Base-by-base conservation (phyloP, 2,888 invertebrate genomes). In the Parnassius glacialis region DNA sequence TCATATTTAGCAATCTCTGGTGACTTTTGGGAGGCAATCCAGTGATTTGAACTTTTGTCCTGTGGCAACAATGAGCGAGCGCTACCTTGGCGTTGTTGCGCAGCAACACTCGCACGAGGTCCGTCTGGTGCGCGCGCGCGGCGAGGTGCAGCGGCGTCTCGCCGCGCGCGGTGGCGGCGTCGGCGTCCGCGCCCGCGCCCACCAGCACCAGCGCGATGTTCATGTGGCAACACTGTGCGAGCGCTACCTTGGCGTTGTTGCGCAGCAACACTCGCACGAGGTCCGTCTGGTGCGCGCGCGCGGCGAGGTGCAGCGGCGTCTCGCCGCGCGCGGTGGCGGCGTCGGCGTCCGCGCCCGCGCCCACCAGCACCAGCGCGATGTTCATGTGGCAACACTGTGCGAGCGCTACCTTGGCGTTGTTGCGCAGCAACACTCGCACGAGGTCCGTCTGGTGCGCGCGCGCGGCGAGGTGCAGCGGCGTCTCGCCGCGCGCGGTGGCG, bases 381-480 rank as follows among this genome's bases (percentile, higher is more conserved):
- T 99, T 98, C 97, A 99, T 98, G 87, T n/a, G n/a, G n/a, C n/a
- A n/a, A n/a, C n/a, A n/a, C n/a, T n/a, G n/a, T n/a, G n/a, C n/a
- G n/a, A n/a, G n/a, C n/a, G n/a, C n/a, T n/a, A 48, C 57, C 85
- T 96, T 95, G 10, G 99, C 98, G 60, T 97, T 97, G 80, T 99
- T 98, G 75, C 99, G 93, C 56, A 99, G 93, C 74, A 99, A 93
- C 78, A 99, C 98, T 59, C 99, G 92, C 72, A 99, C 98, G 67
- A 99, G 96, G 83, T 99, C 99, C 0, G 98, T 97, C 93, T 99
- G 99, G 87, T 99, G 99, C 66, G 99, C 98, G 57, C 99, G 91
- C 45, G 99, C 98, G 0, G 99, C 99, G 65, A 99, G 93, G 85
- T 99, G 99, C 52, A 99, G 92, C 1, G 99, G 98, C 0, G 99